Evolutionary conservation across 2,888 invertebrate genomes (phyloP).

Genomic region (Saturnia japonica): DNA sequence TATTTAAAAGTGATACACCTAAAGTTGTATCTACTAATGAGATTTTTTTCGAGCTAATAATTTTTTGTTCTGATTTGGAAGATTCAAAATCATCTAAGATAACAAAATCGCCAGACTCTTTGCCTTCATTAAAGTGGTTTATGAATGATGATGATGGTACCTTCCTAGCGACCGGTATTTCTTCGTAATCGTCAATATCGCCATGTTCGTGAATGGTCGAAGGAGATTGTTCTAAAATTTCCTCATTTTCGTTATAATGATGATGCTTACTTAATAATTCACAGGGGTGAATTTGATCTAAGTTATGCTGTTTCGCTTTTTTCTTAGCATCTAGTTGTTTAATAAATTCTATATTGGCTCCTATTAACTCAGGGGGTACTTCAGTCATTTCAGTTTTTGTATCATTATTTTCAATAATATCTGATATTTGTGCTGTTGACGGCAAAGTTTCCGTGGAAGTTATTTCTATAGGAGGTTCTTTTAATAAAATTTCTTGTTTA

Average conservation of each 20-base stretch:
- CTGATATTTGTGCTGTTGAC: slow-evolving; percentile 32
- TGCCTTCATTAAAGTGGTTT: slow-evolving; percentile 16
- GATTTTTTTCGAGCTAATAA: background rate
- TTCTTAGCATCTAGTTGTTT: slow-evolving; percentile 73
- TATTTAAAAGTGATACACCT: slow-evolving; percentile 9
- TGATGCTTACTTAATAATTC: slow-evolving; percentile 78
- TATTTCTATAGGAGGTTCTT: slow-evolving; percentile 19
- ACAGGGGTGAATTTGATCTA: slow-evolving; percentile 67
- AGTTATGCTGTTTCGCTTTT: slow-evolving; percentile 53
- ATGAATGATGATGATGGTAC: slow-evolving; percentile 27
- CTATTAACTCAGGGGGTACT: slow-evolving; percentile 63
- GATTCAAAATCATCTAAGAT: slow-evolving; percentile 4
- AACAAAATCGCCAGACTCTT: background rate
- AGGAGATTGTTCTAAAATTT: slow-evolving; percentile 18
- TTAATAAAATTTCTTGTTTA: slow-evolving; percentile 25
- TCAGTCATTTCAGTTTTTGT: slow-evolving; percentile 47
- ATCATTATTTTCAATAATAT: slow-evolving; percentile 39
- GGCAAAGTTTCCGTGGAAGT: slow-evolving; percentile 24
- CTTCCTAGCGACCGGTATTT: slow-evolving; percentile 25
- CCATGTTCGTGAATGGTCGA: slow-evolving; percentile 18
- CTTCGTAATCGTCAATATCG: slow-evolving; percentile 23
- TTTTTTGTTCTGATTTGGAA: background rate
- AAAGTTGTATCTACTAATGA: background rate
- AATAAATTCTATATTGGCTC: slow-evolving; percentile 77
- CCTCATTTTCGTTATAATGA: slow-evolving; percentile 33